Conservation (phyloP, 2,113 vertebrate genomes). For the Scortum barcoo region DNA sequence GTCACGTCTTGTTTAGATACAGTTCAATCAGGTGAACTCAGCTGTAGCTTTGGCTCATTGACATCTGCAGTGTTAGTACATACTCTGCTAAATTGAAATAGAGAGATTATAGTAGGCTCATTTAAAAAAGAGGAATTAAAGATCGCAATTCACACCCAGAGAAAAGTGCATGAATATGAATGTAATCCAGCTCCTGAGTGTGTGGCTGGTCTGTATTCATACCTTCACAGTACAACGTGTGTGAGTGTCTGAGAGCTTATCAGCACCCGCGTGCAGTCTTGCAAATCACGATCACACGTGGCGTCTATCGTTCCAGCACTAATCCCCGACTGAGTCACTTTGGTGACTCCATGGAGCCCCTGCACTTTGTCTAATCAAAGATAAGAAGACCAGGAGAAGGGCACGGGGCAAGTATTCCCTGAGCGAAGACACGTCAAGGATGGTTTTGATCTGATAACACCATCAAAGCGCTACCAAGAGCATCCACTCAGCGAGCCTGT, state of each 20-base stretch:
- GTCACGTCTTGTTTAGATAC: background rate
- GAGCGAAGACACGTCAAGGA: constrained; percentile 27
- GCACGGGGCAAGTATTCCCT: constrained; percentile 26
- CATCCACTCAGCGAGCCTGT: background rate
- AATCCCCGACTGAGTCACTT: background rate
- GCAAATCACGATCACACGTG: background rate
- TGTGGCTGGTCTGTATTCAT: background rate
- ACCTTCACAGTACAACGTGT: background rate
- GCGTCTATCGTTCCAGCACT: background rate
- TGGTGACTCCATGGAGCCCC: constrained; percentile 15
- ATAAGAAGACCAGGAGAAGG: constrained; percentile 25
- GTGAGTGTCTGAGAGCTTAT: constrained; percentile 23
- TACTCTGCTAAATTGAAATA: background rate
- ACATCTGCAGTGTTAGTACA: background rate
- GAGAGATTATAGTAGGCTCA: no score
- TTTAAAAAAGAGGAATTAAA: background rate
- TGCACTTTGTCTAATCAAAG: constrained; percentile 47
- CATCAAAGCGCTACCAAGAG: constrained; percentile 43
- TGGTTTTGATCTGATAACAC: constrained; percentile 60
- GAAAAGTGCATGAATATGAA: background rate
- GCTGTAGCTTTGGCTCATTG: background rate
- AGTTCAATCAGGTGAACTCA: constrained; percentile 8
- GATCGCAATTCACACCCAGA: background rate
- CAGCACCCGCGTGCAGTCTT: background rate
- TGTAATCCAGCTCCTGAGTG: background rate